Evolutionary conservation across 2,888 invertebrate genomes (phyloP).

Genomic region (Tethea ocularis): DNA sequence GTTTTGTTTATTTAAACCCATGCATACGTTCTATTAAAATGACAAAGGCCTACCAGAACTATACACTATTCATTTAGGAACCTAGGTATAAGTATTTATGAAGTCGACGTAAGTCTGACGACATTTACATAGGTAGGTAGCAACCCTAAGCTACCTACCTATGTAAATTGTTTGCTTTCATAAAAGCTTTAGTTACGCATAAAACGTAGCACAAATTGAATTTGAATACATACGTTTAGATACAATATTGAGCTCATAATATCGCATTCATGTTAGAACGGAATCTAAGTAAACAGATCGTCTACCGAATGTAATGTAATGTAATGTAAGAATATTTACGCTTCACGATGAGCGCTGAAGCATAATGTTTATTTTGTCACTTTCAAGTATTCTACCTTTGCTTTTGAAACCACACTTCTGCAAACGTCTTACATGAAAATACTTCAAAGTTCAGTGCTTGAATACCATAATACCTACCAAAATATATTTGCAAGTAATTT

Average conservation of each 20-base stretch:
- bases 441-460: too few species aligned
- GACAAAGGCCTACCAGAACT: not conserved
- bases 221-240: not conserved
- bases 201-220: conserved; percentile 3
- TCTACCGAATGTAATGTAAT: not conserved
- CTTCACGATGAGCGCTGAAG: not conserved
- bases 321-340: conserved; percentile 1
- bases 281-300: conserved; percentile 5
- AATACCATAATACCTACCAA: too few species aligned
- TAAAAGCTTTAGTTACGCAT: not conserved
- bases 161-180: conserved; percentile 3
- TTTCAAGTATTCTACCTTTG: not conserved
- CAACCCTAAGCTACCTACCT: too few species aligned
- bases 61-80: not conserved
- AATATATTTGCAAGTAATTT: too few species aligned
- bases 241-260: conserved; percentile 1
- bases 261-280: not conserved
- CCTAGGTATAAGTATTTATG: not conserved
- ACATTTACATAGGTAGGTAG: not conserved
- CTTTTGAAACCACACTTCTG: not conserved
- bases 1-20: too few species aligned
- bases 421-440: not conserved
- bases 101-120: not conserved
- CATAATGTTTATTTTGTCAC: conserved; percentile 1
- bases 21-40: too few species aligned